These are phyloP conservation scores for Sciurus vulgaris DNA, from an alignment of 2,797 vertebrate species.

Conservation along the genomic window DNA sequence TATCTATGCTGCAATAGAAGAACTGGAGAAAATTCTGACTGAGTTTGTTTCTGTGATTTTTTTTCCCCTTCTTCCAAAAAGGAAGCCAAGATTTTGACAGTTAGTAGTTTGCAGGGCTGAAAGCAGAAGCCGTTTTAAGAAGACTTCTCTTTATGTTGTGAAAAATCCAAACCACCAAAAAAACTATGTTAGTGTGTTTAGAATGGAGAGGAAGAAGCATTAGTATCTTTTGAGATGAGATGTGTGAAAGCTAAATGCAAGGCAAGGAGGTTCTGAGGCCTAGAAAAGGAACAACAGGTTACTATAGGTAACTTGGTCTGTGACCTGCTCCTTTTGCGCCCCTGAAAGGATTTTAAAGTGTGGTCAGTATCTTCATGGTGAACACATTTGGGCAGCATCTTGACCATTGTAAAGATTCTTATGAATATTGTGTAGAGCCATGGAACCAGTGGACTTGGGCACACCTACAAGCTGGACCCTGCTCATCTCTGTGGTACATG, in stretches of 20 bases:
- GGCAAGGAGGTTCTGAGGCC: not conserved
- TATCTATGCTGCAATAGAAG: slow-evolving; percentile 59
- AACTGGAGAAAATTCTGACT: slow-evolving; percentile 20
- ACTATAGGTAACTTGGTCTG: not conserved
- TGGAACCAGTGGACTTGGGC: not conserved
- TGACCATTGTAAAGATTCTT: not conserved
- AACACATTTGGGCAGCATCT: not conserved
- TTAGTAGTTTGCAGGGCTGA: not conserved
- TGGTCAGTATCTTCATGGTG: not conserved
- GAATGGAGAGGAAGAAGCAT: not conserved
- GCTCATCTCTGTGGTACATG: not conserved
- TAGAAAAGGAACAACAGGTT: not conserved
- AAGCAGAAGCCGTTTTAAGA: slow-evolving; percentile 15
- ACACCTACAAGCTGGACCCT: not conserved
- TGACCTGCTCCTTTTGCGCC: not conserved
- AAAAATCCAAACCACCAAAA: not conserved
- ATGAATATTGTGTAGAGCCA: not conserved
- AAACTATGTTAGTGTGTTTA: not conserved
- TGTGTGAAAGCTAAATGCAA: not conserved
- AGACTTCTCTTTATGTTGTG: not conserved
- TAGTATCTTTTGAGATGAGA: not conserved
- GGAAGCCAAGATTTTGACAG: slow-evolving; percentile 42
- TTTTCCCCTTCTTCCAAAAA: slow-evolving; percentile 24
- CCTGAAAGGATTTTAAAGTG: not conserved
- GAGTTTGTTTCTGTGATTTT: slow-evolving; percentile 5